Percentiles rank a stretch among this genome's conserved stretches.
phyloP scores from a whole-genome alignment of 2,113 vertebrate species.

The Percina caprodes region DNA sequence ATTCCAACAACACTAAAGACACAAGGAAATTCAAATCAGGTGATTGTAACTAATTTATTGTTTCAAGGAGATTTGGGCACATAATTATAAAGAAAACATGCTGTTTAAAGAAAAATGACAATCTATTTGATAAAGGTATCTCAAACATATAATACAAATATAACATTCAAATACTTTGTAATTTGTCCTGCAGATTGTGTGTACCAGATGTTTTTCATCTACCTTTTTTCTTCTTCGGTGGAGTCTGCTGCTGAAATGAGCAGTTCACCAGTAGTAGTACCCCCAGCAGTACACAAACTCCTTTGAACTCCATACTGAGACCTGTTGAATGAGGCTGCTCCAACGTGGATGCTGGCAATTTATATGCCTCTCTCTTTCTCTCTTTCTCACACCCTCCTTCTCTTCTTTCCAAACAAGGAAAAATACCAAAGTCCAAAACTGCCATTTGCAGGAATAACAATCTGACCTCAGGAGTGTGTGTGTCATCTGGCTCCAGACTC shows the following conservation, averaged over 20 bases:
- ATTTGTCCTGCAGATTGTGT: neutral
- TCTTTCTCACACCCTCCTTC: conserved; percentile 46
- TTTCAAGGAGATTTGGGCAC: neutral
- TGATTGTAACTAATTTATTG: neutral
- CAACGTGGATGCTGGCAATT: conserved; percentile 55
- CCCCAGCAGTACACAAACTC: conserved; percentile 84
- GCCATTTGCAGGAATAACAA: conserved; percentile 66
- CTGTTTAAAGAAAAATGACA: no score
- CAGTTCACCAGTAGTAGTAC: conserved; percentile 76
- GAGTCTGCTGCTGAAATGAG: conserved; percentile 82
- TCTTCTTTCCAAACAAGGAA: conserved; percentile 44
- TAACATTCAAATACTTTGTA: neutral
- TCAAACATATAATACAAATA: neutral
- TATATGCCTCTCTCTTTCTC: conserved; percentile 44
- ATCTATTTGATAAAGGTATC: neutral
- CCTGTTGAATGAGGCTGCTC: conserved; percentile 53
- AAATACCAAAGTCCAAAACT: conserved; percentile 71
- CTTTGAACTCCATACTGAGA: conserved; percentile 85
- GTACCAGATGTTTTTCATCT: conserved; percentile 46
- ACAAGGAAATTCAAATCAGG: neutral
- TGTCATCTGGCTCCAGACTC: conserved; percentile 54
- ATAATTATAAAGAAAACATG: neutral
- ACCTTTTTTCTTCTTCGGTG: conserved; percentile 88
- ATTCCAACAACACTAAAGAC: conserved; percentile 16
- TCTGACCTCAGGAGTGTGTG: conserved; percentile 42